These are phyloP conservation scores for Serilophus lunatus DNA, from an alignment of 2,113 vertebrate species.

Conservation along the genomic window DNA sequence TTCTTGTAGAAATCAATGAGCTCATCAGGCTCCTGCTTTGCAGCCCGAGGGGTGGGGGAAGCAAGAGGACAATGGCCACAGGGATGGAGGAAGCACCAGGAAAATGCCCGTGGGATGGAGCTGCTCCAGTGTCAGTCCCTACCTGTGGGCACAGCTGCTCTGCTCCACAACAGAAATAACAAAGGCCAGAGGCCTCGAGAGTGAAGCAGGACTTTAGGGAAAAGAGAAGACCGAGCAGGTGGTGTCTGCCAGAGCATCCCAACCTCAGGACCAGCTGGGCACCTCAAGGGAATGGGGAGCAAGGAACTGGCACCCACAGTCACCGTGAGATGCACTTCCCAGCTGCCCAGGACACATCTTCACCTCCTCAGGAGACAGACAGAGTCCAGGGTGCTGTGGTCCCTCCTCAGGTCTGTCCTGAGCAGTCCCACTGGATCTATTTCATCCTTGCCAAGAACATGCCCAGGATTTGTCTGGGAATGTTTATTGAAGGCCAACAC, in stretches of 20 bases:
- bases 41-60: neutral
- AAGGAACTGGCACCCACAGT: neutral
- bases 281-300: neutral
- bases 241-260: neutral
- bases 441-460: accelerated
- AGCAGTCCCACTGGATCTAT: neutral
- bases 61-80: accelerated
- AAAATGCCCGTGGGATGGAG: neutral
- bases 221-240: neutral
- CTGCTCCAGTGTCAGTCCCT: accelerated
- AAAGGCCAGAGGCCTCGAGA: neutral
- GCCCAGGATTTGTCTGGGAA: neutral
- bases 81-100: neutral
- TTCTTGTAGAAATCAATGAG: neutral
- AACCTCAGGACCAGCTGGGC: neutral
- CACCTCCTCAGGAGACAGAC: neutral
- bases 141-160: too few relatives aligned
- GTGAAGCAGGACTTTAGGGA: neutral
- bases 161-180: neutral
- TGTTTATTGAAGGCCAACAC: neutral
- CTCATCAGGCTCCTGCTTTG: neutral
- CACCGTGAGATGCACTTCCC: neutral
- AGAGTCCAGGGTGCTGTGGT: neutral
- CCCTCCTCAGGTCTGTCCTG: neutral
- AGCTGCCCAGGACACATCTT: accelerated